phyloP scores from a whole-genome alignment of 2,113 vertebrate species.

The Podarcis muralis region DNA sequence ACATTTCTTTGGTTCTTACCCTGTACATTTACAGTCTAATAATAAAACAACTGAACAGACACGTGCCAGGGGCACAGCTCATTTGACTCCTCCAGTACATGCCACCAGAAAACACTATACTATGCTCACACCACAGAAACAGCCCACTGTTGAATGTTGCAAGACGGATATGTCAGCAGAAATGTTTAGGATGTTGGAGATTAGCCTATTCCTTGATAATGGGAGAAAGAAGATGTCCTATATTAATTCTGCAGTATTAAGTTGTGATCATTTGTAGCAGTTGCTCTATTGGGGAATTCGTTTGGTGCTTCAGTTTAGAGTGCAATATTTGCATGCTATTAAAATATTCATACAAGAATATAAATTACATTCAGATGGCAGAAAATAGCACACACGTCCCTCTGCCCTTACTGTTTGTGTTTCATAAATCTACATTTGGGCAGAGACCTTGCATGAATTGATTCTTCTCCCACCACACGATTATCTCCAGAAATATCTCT shows the following conservation, averaged over 20 bases:
- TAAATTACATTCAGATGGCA: background rate
- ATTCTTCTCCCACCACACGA: slow-evolving; percentile 8
- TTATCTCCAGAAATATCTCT: slow-evolving; percentile 35
- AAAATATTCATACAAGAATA: background rate
- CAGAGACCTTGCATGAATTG: slow-evolving; percentile 6
- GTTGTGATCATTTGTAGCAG: background rate
- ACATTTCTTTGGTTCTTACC: background rate
- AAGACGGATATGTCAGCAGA: background rate
- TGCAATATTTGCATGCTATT: background rate
- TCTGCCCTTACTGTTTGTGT: background rate
- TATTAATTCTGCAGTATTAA: background rate
- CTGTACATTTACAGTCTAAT: background rate
- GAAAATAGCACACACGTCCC: background rate
- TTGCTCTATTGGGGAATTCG: background rate
- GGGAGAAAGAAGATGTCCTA: background rate
- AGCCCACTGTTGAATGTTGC: background rate
- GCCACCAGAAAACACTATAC: background rate
- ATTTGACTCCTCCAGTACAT: background rate
- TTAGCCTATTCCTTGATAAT: background rate
- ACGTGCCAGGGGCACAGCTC: background rate
- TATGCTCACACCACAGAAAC: background rate
- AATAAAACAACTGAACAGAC: background rate
- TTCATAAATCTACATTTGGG: background rate
- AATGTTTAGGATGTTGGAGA: background rate
- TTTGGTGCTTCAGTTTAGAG: background rate